Evolutionary conservation across 2,797 vertebrate species (phyloP), one percentile per base, ranked within the genome.

Genomic region (Epinephelus awoara): DNA sequence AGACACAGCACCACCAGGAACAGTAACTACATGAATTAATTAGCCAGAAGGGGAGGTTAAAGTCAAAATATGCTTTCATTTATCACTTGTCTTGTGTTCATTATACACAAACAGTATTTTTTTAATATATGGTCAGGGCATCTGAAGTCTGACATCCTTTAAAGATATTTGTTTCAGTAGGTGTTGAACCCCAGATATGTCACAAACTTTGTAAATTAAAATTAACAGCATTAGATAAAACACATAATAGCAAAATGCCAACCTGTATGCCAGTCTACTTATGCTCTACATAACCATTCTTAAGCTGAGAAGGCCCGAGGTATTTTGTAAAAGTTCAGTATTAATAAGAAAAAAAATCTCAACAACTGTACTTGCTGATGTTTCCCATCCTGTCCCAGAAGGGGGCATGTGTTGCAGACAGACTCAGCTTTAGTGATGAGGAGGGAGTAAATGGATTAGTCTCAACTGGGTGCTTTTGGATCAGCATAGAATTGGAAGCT

Each of bases 401-500:
- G 74, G 73, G 71, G 77, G 81, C 71, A 79, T 69, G 62, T 72
- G 71, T 27, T 69, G 18, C 25, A 72, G 85, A 66, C 46, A 57
- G 34, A 57, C 61, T 58, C 8, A 38, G 62, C 40, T 58, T 46
- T 2, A 11, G 23, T 61, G 67, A 81, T 29, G 66, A 74, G 51
- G 72, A 62, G 29, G 21, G 68, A 64, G 71, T 73, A 67, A 83
- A 87, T 72, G 83, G 82, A 90, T 91, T 89, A 84, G 85, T 86
- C 77, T 79, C 82, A 77, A 47, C 77, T 79, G 82, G 52, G n/a
- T 78, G 85, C 68, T 61, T 81, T 44, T 23, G 73, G 76, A 80
- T 85, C 66, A 79, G 59, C n/a, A 12, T 50, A 46, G 49, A 85
- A 76, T 82, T 79, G 29, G 61, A 49, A 77, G 23, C 29, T 49